A percentile compares a stretch with the other conserved stretches of the same genome.
These are phyloP conservation scores for Prochilodus magdalenae DNA, from an alignment of 2,113 vertebrate genomes.

Conservation along the genomic window DNA sequence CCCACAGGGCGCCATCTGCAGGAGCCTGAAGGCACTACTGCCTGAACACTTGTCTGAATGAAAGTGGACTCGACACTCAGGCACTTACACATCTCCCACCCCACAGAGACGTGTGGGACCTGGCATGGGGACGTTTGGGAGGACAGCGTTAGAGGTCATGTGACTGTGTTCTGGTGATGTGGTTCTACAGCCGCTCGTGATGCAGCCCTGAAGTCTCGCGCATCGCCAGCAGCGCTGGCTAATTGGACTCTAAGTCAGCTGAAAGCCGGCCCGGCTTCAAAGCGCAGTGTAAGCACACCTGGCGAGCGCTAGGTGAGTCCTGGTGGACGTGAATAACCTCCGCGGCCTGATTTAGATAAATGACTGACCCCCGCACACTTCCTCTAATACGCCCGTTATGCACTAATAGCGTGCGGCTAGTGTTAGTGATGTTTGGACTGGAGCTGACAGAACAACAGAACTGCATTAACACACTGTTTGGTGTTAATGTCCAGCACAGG, in stretches of 20 bases:
- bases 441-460: not conserved
- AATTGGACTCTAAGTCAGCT: not conserved
- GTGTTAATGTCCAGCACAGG: not conserved
- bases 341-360: slow-evolving; percentile 7
- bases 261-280: not conserved
- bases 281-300: slow-evolving; percentile 11
- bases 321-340: not conserved
- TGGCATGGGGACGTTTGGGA: not conserved
- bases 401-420: not conserved
- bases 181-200: not conserved
- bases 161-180: not conserved
- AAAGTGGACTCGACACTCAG: too few species aligned
- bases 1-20: too few species aligned
- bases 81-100: too few species aligned
- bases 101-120: too few species aligned
- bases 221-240: not conserved
- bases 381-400: not conserved
- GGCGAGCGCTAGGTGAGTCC: not conserved
- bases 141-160: not conserved
- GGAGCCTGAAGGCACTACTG: too few species aligned
- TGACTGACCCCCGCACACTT: not conserved
- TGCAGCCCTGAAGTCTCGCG: not conserved
- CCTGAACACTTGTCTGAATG: too few species aligned
- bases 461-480: too few species aligned
- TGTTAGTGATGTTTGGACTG: not conserved